These are phyloP conservation scores for Erebia ligea DNA, from an alignment of 2,888 invertebrate genomes.

Conservation along the genomic window DNA sequence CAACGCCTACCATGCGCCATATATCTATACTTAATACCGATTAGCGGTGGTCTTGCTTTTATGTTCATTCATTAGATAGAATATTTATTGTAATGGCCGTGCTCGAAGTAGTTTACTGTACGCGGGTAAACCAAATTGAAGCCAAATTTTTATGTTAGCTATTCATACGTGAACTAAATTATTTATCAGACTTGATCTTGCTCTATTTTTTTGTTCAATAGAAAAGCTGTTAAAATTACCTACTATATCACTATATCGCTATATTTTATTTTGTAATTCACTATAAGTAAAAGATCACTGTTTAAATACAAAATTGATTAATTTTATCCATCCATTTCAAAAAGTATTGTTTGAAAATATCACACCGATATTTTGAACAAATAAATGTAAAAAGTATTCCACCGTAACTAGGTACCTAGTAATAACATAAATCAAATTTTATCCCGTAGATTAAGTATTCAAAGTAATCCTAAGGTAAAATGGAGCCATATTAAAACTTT, in stretches of 20 bases:
- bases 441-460: constrained; percentile 33
- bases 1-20: constrained; percentile 58
- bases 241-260: too few species aligned
- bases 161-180: background rate
- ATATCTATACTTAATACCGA: constrained; percentile 21
- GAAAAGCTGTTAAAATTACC: too few species aligned
- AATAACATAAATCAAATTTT: constrained; percentile 36
- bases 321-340: too few species aligned
- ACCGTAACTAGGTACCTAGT: background rate
- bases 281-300: too few species aligned
- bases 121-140: background rate
- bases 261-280: too few species aligned
- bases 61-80: constrained; percentile 15
- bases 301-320: too few species aligned
- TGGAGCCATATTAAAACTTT: constrained; percentile 41
- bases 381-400: background rate
- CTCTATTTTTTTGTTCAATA: background rate
- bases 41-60: constrained; percentile 22
- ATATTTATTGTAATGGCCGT: constrained; percentile 12
- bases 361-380: too few species aligned
- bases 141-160: background rate
- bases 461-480: constrained; percentile 42
- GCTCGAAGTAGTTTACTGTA: constrained; percentile 4
- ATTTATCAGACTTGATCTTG: background rate
- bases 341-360: too few species aligned